These are phyloP conservation scores for Corythoichthys intestinalis DNA, from an alignment of 2,113 vertebrate species.

Conservation along the genomic window DNA sequence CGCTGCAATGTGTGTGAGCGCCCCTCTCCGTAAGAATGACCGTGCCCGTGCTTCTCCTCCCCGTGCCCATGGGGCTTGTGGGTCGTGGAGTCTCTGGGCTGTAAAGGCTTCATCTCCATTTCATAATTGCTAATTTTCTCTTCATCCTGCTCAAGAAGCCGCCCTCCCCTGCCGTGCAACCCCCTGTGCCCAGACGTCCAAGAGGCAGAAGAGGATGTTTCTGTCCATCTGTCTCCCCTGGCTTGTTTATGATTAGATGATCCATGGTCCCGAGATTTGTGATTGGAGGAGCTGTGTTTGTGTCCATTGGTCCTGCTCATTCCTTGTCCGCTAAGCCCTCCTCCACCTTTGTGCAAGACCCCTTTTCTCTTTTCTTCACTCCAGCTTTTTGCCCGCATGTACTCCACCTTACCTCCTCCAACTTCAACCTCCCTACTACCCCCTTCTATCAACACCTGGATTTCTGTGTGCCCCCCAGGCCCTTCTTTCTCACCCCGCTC, in stretches of 20 bases:
- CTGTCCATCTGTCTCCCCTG: constrained; percentile 81
- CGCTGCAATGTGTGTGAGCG: constrained; percentile 78
- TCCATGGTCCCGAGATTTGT: constrained; percentile 71
- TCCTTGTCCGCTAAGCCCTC: constrained; percentile 63
- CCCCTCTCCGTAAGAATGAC: constrained; percentile 62
- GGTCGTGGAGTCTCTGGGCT: constrained; percentile 73
- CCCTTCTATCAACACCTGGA: constrained; percentile 74
- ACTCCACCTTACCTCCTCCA: constrained; percentile 49
- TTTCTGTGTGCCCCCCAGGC: constrained; percentile 59
- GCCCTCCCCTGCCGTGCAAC: constrained; percentile 69
- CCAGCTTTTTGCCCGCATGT: constrained; percentile 78
- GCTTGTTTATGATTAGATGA: constrained; percentile 68
- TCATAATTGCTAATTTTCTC: constrained; percentile 94
- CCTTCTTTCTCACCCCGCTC: constrained; percentile 53
- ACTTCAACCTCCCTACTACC: constrained; percentile 45
- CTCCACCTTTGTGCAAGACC: constrained; percentile 54
- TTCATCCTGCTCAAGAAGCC: constrained; percentile 87
- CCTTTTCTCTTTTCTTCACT: constrained; percentile 77
- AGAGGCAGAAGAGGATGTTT: constrained; percentile 78
- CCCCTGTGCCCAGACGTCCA: constrained; percentile 83
- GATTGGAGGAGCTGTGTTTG: constrained; percentile 81
- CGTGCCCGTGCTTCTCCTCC: constrained; percentile 64
- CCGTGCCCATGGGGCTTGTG: constrained; percentile 70
- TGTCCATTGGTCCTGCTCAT: constrained; percentile 75
- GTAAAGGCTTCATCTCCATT: constrained; percentile 96